Base-by-base conservation (phyloP, 2,888 invertebrate genomes). In the Lochmaea capreae region DNA sequence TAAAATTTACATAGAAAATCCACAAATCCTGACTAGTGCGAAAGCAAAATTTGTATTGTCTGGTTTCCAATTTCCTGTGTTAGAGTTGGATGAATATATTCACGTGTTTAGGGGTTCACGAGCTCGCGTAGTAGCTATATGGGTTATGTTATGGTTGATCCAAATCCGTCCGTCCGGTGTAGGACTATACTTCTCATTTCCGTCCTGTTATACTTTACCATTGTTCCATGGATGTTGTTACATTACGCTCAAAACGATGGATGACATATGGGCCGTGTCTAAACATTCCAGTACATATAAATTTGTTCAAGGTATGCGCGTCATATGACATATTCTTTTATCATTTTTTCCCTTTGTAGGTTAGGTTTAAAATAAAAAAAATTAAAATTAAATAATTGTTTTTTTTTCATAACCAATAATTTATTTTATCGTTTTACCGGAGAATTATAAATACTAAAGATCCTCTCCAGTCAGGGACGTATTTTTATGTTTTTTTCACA, bases 51-150 rank as follows among this genome's bases (percentile, higher is more conserved):
- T 82, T 84, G 81, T 82, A 83, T 83, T 83, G 83, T 83, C 84
- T 81, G 83, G 84, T 85, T 85, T 86, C 84, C 85, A 86, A 85
- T 85, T 85, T 85, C 85, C 85, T 83, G 83, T 80, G 81, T 84
- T 76, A 71, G 78, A 79, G 74, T 80, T 79, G 77, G 75, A 74
- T 76, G 79, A 77, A 79, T 79, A 77, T 77, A 75, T 73, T 74
- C 76, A 72, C 73, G 72, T 79, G 77, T 79, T 80, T 75, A 75
- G 78, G 73, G 72, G 65, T 68, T 71, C 72, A 65, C 54, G 54
- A 54, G 22, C 58, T 61, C 46, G 65, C 39, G 16, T 46, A 67
- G 52, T 63, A 54, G 69, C 72, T 74, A 54, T 77, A 66, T 75
- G 71, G 68, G 74, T 65, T 66, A 63, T 62, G 62, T 63, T 63